Evolutionary conservation across 2,113 vertebrate genomes (phyloP).

Genomic region (Vulpes lagopus): DNA sequence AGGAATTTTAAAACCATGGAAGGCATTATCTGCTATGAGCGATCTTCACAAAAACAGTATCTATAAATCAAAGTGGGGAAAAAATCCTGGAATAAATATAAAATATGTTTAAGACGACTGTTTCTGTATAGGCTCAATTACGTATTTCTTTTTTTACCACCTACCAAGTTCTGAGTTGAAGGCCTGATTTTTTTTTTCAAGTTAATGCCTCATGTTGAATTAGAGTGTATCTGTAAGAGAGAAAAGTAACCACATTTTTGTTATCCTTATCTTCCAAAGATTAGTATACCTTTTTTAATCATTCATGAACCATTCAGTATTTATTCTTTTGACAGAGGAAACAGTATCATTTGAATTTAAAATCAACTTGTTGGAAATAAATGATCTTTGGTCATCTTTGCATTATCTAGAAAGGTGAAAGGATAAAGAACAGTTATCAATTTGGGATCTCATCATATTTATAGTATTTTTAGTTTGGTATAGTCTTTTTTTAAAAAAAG

Average conservation of each 20-base stretch:
- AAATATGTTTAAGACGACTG: neutral
- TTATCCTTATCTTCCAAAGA: neutral
- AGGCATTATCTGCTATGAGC: neutral
- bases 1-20: neutral
- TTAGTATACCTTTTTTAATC: neutral
- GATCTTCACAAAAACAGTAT: neutral
- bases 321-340: conserved; percentile 19
- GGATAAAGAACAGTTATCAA: neutral
- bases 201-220: neutral
- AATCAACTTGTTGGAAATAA: conserved; percentile 25
- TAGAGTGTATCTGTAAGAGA: neutral
- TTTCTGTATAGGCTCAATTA: neutral
- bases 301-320: conserved; percentile 14
- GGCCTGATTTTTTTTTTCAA: neutral
- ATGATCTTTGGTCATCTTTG: neutral
- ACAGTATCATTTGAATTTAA: conserved; percentile 16
- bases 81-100: neutral
- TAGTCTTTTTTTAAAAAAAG: neutral
- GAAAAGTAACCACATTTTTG: conserved; percentile 3
- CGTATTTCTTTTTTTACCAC: neutral
- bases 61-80: neutral
- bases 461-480: neutral
- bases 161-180: neutral
- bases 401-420: neutral
- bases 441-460: neutral